These are phyloP conservation scores for Caenorhabditis sp. DNA, from an alignment of 2,888 invertebrate species.

Conservation along the genomic window DNA sequence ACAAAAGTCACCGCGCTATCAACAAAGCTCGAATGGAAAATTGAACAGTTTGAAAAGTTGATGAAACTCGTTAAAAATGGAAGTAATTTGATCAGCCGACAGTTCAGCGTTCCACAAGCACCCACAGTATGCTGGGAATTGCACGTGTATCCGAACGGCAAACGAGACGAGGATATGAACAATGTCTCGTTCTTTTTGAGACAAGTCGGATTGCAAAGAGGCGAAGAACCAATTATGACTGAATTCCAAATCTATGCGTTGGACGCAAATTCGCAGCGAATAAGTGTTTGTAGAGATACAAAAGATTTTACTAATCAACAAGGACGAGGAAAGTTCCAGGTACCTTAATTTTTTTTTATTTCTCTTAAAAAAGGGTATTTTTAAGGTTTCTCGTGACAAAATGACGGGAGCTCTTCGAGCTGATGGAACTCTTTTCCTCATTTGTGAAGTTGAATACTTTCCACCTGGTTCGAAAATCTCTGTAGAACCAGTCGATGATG, in stretches of 20 bases:
- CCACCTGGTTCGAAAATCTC: conserved; percentile 60
- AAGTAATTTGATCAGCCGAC: conserved; percentile 60
- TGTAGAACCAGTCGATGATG: conserved; percentile 59
- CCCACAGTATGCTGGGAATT: conserved; percentile 68
- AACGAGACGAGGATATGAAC: conserved; percentile 65
- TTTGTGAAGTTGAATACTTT: conserved; percentile 65
- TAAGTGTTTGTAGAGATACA: conserved; percentile 67
- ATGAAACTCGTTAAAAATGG: conserved; percentile 67
- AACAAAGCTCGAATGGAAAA: conserved; percentile 67
- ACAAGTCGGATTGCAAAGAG: conserved; percentile 62
- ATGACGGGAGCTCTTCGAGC: conserved; percentile 58
- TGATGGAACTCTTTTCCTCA: conserved; percentile 62
- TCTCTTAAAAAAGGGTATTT: background rate
- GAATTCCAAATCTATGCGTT: conserved; percentile 69
- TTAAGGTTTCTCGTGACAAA: conserved; percentile 58
- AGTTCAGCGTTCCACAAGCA: conserved; percentile 62
- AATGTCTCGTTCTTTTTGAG: conserved; percentile 68
- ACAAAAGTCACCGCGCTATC: conserved; percentile 64
- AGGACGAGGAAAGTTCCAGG: conserved; percentile 68
- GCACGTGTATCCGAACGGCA: conserved; percentile 69
- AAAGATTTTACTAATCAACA: conserved; percentile 70
- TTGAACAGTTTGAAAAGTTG: conserved; percentile 68
- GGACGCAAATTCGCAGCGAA: conserved; percentile 49
- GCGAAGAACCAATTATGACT: conserved; percentile 68
- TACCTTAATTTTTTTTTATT: conserved; percentile 15